Base-by-base conservation (phyloP, 2,797 vertebrate species). In the Parambassis ranga region DNA sequence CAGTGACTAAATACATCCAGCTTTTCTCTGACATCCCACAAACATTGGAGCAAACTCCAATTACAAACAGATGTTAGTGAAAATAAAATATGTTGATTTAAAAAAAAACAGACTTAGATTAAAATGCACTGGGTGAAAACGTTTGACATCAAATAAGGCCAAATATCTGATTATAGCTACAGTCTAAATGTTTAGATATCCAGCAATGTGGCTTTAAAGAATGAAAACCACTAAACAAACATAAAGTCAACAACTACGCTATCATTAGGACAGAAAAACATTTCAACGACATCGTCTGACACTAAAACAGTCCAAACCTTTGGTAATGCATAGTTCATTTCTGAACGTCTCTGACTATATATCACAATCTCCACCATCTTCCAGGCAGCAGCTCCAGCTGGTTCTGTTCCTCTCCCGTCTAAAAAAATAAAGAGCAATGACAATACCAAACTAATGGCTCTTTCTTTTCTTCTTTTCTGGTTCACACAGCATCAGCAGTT, bases 251-350 rank as follows among this genome's bases (percentile, higher is more conserved):
- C 27, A 58, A 47, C 39, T 32, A 27, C 7, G 11, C 27, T 48
- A 52, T 36, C 36, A 33, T 47, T 52, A 37, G 42, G 16, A 64
- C 7, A 39, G 6, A 33, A 28, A 43, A 43, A 37, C 9, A 3
- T 31, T 56, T 23, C 15, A 20, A 71, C 31, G 39, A 67, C 46
- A 50, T 30, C 6, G 22, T 51, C 56, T 50, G 36, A 82, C 46
- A 76, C 24, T 57, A 66, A 66, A 89, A 89, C 83, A 87, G 89
- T 88, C 65, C 82, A 69, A 83, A 83, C 76, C 86, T 92, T 93
- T 92, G 90, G 91, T 91, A 87, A 92, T 92, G 93, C 93, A 93
- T 94, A 93, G 90, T 87, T 92, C 87, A 81, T 44, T 86, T 65
- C 78, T 83, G 75, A 75, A 81, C 42, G 27, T 69, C 67, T 71